Percentiles rank a stretch among this genome's conserved stretches.
Evolutionary conservation across 1,140 invertebrate species (phyloP).

Genomic region (Procambarus clarkii): DNA sequence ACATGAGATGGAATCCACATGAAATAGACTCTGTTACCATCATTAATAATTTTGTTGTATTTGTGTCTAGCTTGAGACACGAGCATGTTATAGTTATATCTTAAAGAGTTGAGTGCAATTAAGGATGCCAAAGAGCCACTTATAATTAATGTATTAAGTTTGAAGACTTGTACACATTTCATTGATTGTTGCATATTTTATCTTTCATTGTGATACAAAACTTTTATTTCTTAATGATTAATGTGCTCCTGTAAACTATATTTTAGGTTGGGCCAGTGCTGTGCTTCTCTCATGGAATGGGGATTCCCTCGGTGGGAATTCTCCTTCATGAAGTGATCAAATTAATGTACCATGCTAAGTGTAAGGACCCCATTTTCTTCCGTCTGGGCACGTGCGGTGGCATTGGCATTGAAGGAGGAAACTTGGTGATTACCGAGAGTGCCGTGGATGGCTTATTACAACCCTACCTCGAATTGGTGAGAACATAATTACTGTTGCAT

Average conservation of each 20-base stretch:
- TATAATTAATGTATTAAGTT: too few relatives aligned
- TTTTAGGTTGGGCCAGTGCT: conserved; percentile 68
- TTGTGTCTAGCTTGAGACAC: too few relatives aligned
- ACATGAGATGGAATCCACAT: too few relatives aligned
- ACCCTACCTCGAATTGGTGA: conserved; percentile 82
- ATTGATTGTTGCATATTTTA: too few relatives aligned
- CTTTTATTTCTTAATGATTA: too few relatives aligned
- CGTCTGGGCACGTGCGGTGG: conserved; percentile 96
- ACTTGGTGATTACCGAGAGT: conserved; percentile 91
- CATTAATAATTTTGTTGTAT: too few relatives aligned
- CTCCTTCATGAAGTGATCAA: conserved; percentile 95
- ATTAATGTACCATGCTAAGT: conserved; percentile 92
- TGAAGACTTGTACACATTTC: too few relatives aligned
- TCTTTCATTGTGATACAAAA: too few relatives aligned
- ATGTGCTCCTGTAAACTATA: neutral
- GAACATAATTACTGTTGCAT: conserved; percentile 58
- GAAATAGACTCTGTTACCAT: too few relatives aligned
- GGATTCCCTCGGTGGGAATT: conserved; percentile 85
- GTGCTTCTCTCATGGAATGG: conserved; percentile 72
- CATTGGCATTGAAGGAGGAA: conserved; percentile 90
- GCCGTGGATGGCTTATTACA: conserved; percentile 88
- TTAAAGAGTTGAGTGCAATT: too few relatives aligned
- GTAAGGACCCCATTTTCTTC: conserved; percentile 92
- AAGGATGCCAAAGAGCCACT: too few relatives aligned
- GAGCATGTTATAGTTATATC: too few relatives aligned